Evolutionary conservation across 2,797 vertebrate genomes (phyloP).

Genomic region (Tokudaia tokunoshimensis): DNA sequence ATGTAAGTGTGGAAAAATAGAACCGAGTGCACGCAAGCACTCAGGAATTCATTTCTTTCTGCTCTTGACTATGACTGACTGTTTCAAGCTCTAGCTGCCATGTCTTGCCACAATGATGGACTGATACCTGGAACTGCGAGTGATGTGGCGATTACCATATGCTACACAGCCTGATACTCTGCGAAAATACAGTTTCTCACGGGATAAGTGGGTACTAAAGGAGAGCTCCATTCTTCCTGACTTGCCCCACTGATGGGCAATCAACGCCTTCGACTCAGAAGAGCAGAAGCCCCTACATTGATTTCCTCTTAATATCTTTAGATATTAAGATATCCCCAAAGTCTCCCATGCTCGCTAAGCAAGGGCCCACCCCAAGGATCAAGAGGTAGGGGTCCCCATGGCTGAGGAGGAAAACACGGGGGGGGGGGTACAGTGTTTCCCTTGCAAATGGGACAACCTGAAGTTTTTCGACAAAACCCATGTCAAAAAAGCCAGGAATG

Average conservation of each 20-base stretch:
- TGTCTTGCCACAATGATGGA: not conserved
- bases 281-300: not conserved
- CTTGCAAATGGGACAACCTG: not conserved
- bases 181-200: not conserved
- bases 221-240: not conserved
- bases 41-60: not conserved
- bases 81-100: not conserved
- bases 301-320: not conserved
- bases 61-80: not conserved
- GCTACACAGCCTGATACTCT: not conserved
- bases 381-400: not conserved
- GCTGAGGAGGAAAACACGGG: not conserved
- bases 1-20: not conserved
- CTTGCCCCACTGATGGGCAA: not conserved
- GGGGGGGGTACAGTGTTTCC: not conserved
- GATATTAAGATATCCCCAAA: not conserved
- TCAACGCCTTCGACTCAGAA: not conserved
- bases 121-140: not conserved
- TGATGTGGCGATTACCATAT: not conserved
- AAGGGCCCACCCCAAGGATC: not conserved
- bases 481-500: not conserved
- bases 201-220: not conserved
- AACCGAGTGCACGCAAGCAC: not conserved
- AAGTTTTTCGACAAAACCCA: not conserved
- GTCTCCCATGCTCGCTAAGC: not conserved